Conservation (phyloP, 2,888 invertebrate genomes). For the Periphyllus acericola region DNA sequence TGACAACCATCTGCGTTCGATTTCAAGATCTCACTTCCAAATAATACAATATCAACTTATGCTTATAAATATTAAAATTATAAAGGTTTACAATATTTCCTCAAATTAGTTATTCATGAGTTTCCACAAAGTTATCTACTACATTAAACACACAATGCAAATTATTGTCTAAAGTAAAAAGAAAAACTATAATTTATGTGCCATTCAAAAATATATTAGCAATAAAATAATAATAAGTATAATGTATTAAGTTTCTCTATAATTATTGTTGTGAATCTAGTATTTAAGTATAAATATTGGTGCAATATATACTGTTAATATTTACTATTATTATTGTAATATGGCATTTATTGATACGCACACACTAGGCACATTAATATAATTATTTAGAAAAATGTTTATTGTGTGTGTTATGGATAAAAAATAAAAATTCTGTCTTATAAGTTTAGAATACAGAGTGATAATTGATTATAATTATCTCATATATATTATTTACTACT, state of each 20-base stretch:
- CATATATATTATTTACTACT: background rate
- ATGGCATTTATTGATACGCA: background rate
- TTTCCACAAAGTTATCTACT: conserved; percentile 34
- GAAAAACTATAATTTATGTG: conserved; percentile 24
- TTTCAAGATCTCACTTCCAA: conserved; percentile 61
- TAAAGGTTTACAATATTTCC: background rate
- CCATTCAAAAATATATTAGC: conserved; percentile 38
- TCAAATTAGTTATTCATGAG: background rate
- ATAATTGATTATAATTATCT: background rate
- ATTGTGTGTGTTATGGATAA: background rate
- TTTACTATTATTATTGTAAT: conserved; percentile 7
- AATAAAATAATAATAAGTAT: conserved; percentile 24
- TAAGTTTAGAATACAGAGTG: background rate
- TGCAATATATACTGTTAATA: conserved; percentile 28
- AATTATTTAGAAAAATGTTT: background rate
- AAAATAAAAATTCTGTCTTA: background rate
- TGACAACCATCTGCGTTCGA: conserved; percentile 62
- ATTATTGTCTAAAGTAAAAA: background rate
- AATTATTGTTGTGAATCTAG: conserved; percentile 7
- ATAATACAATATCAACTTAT: background rate
- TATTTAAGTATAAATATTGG: conserved; percentile 12
- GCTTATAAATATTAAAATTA: background rate
- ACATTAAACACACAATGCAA: conserved; percentile 11
- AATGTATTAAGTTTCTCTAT: background rate
- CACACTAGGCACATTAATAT: background rate